Base-by-base conservation (phyloP, 35 echinoderm and acorn worm species). In the Heliocidaris tuberculata region DNA sequence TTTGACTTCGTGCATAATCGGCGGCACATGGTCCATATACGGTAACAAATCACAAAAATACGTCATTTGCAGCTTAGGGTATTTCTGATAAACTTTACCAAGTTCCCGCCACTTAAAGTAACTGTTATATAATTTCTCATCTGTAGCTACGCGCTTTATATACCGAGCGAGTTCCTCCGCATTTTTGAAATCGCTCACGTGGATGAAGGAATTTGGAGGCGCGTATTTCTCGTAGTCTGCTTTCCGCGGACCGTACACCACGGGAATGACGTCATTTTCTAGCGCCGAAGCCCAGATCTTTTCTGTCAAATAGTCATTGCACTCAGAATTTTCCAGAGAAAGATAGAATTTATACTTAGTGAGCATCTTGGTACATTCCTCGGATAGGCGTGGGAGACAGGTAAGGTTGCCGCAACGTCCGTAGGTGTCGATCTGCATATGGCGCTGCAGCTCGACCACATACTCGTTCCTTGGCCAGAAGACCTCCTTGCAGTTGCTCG, bases 391-490 rank as follows among this genome's bases (percentile, higher is more conserved):
- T 31, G 95, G 95, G 15, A 95, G 59, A 61, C 97, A 97, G 5
- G 97, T 95, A 19, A 97, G 85, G 30, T 97, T 96, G 3, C 95
- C 95, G 88, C 97, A 97, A 24, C 95, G 94, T 32, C 95, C 97
- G 48, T 95, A 96, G 4, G 92, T 95, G 48, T 97, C 97, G 19
- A 97, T 49, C 11, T 85, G 49, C 48, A 97, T 88, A 61, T 96
- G 93, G 32, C 94, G 50, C 85, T 93, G 85, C 32, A 97, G 48
- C 30, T 94, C 94, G 85, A 87, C 16, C 29, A 97, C 92, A 48
- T 95, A 97, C 32, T 97, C 97, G 88, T 95, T 95, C 30, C 97
- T 94, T 4, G 97, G 97, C 97, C 97, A 97, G 92, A 96, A 97
- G 17, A 96, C 97, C 54, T 97, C 97, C 59, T 96, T 95, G 85